Percentiles rank a stretch among this genome's conserved stretches.
Evolutionary conservation across 2,888 invertebrate genomes (phyloP).

Genomic region (Agrochola lota): DNA sequence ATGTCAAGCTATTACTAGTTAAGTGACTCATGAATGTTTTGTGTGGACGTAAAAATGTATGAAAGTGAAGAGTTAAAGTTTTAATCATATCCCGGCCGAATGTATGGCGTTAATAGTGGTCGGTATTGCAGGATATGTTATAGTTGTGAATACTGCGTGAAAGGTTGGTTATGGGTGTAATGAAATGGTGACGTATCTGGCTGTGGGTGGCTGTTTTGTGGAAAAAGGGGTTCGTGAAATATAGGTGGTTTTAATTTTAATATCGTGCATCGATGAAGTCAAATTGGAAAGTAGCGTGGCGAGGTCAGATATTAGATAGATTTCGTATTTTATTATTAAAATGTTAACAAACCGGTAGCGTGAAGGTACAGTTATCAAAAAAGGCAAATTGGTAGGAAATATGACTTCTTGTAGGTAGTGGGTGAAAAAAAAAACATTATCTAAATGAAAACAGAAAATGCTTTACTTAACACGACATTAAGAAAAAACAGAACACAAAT

Average conservation of each 20-base stretch:
- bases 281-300: neutral
- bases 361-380: neutral
- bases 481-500: neutral
- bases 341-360: neutral
- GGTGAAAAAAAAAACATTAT: neutral
- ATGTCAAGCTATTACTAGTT: slow-evolving; percentile 69
- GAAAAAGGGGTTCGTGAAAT: neutral
- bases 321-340: neutral
- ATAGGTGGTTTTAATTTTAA: neutral
- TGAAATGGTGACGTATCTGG: neutral
- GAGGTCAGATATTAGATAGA: neutral
- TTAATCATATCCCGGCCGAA: slow-evolving; percentile 49
- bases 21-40: slow-evolving; percentile 69
- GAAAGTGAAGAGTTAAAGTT: slow-evolving; percentile 50
- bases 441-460: neutral
- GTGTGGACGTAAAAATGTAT: slow-evolving; percentile 58
- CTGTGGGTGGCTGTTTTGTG: neutral
- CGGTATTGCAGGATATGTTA: slow-evolving; percentile 17
- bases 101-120: slow-evolving; percentile 12
- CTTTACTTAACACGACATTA: neutral
- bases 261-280: neutral
- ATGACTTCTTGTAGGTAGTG: neutral
- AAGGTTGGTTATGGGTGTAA: neutral
- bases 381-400: neutral
- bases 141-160: neutral